phyloP scores from a whole-genome alignment of 37 sponge, comb jelly and placozoan species.

The Halichondria panicea region DNA sequence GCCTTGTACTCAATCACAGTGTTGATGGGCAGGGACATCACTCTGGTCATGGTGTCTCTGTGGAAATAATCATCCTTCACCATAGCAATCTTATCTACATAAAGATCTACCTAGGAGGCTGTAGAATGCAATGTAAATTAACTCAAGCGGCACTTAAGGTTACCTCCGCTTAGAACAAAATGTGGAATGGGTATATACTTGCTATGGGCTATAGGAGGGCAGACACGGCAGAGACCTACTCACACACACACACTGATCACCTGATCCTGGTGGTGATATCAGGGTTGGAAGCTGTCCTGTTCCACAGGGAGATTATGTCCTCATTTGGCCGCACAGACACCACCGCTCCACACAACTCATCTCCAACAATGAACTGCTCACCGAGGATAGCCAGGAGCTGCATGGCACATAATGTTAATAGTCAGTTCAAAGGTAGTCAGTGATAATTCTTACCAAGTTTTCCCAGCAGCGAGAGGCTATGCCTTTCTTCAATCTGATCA shows the following conservation, averaged over 20 bases:
- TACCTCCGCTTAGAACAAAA: no score
- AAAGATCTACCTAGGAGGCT: no score
- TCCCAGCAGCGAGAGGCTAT: conserved; percentile 91
- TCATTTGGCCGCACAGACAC: conserved; percentile 81
- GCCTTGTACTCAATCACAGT: conserved; percentile 93
- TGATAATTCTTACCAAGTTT: conserved; percentile 57
- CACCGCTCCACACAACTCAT: conserved; percentile 96
- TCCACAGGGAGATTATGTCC: conserved; percentile 93
- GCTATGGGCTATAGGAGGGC: no score
- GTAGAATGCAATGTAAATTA: no score
- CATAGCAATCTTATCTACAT: neutral
- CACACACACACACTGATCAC: conserved; percentile 35
- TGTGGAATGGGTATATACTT: no score
- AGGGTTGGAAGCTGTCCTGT: conserved; percentile 78
- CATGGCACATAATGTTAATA: neutral
- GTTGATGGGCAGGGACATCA: conserved; percentile 77
- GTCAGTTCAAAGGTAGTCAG: neutral
- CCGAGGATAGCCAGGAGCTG: conserved; percentile 85
- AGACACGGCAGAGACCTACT: no score
- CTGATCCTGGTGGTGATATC: conserved; percentile 73
- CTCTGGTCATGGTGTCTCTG: conserved; percentile 89
- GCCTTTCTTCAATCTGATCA: conserved; percentile 85
- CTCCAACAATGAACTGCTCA: conserved; percentile 97
- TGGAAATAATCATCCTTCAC: neutral
- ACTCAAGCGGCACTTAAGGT: no score